phyloP scores from a whole-genome alignment of 2,113 vertebrate genomes.

The Gymnogyps californianus region DNA sequence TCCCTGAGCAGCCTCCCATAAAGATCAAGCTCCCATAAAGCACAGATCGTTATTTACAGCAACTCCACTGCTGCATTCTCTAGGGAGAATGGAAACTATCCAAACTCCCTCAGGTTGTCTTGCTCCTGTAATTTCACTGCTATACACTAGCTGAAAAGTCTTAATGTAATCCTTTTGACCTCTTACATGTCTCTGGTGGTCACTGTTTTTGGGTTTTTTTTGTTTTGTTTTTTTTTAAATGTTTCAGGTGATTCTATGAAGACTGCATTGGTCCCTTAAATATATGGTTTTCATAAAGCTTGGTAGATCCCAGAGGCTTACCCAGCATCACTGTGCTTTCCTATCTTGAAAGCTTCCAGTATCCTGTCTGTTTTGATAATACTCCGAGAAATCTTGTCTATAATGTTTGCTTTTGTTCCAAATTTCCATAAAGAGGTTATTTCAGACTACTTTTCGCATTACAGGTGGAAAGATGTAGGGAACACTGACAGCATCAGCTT shows the following conservation, averaged over 20 bases:
- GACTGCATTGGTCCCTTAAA: neutral
- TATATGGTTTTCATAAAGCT: neutral
- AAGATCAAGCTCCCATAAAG: neutral
- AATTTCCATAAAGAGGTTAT: neutral
- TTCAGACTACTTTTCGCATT: neutral
- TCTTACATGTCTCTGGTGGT: neutral
- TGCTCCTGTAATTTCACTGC: neutral
- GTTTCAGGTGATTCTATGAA: neutral
- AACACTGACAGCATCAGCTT: neutral
- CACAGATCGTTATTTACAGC: neutral
- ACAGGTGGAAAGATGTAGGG: neutral
- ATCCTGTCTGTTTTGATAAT: neutral
- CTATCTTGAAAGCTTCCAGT: neutral
- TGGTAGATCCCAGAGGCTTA: neutral
- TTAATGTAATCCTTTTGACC: neutral
- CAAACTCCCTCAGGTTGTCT: neutral
- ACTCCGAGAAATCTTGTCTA: neutral
- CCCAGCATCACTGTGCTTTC: neutral
- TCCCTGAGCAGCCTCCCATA: neutral
- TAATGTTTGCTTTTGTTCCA: neutral
- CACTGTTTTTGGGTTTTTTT: accelerated
- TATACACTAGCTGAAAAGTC: neutral
- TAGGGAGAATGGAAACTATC: neutral
- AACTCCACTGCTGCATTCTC: neutral
- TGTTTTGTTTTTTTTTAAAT: neutral